Evolutionary conservation across 2,888 invertebrate genomes (phyloP).

Genomic region (Euproctis similis): DNA sequence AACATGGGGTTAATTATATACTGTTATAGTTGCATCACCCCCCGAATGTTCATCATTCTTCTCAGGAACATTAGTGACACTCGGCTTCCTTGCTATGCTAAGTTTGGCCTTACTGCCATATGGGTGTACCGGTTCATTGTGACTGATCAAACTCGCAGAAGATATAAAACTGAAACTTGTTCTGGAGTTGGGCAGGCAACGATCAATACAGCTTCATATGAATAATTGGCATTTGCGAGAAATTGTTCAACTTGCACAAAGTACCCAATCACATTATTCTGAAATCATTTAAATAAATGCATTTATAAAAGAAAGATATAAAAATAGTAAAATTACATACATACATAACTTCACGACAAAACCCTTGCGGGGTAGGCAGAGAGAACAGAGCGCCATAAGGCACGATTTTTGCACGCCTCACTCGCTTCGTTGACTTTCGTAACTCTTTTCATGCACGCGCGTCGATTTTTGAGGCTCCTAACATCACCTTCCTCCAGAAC

Average conservation of each 20-base stretch:
- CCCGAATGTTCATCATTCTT: constrained; percentile 22
- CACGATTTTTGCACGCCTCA: too few species aligned
- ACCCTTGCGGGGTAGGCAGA: too few species aligned
- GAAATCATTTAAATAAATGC: too few species aligned
- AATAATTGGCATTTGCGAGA: constrained; percentile 83
- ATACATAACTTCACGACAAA: too few species aligned
- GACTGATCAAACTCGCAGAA: constrained; percentile 82
- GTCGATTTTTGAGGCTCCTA: too few species aligned
- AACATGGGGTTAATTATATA: too few species aligned
- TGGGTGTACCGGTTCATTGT: constrained; percentile 58
- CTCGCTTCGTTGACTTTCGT: too few species aligned
- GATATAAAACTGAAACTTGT: constrained; percentile 93
- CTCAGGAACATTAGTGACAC: constrained; percentile 47
- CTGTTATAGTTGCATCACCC: constrained; percentile 9
- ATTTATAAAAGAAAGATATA: too few species aligned
- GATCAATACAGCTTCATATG: constrained; percentile 86
- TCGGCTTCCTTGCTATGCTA: constrained; percentile 46
- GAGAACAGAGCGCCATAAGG: too few species aligned
- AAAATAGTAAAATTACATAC: too few species aligned
- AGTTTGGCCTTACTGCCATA: constrained; percentile 58
- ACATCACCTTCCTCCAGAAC: too few species aligned
- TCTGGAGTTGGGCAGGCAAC: constrained; percentile 95
- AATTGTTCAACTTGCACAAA: constrained; percentile 91
- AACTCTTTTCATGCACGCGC: too few species aligned
- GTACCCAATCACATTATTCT: constrained; percentile 91